Evolutionary conservation across 2,888 invertebrate species (phyloP).

Genomic region (Cantharis rustica): DNA sequence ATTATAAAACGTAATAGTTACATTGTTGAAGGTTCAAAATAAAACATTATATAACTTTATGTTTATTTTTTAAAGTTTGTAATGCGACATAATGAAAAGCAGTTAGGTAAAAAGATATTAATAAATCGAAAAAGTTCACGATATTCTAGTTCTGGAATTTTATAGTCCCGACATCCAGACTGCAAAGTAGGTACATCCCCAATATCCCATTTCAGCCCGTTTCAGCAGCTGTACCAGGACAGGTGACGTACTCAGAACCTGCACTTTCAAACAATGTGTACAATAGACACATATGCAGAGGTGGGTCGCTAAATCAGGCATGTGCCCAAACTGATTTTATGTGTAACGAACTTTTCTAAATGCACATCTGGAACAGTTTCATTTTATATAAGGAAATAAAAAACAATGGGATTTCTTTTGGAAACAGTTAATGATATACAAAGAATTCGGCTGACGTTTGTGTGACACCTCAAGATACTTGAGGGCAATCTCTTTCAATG

Average conservation of each 20-base stretch:
- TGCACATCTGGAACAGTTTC: slow-evolving; percentile 25
- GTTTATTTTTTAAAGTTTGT: background rate
- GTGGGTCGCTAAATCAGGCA: slow-evolving; percentile 33
- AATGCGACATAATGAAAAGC: too few species aligned
- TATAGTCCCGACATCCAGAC: background rate
- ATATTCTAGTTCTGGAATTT: background rate
- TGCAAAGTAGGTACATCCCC: slow-evolving; percentile 22
- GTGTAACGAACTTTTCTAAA: slow-evolving; percentile 29
- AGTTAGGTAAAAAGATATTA: too few species aligned
- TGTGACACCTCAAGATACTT: background rate
- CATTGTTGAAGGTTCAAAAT: background rate
- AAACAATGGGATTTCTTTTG: background rate
- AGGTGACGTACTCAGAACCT: slow-evolving; percentile 32
- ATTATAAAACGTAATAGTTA: background rate
- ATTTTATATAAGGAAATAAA: background rate
- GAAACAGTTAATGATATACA: background rate
- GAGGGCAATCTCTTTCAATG: background rate
- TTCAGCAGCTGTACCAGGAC: slow-evolving; percentile 33
- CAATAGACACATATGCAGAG: slow-evolving; percentile 33
- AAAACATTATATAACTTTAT: background rate
- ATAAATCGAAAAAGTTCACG: too few species aligned
- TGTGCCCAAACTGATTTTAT: slow-evolving; percentile 30
- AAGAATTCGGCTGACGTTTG: background rate
- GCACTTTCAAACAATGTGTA: slow-evolving; percentile 29
- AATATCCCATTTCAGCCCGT: slow-evolving; percentile 17